Base-by-base conservation (phyloP, 2,888 invertebrate species). In the Cepaea hortensis region DNA sequence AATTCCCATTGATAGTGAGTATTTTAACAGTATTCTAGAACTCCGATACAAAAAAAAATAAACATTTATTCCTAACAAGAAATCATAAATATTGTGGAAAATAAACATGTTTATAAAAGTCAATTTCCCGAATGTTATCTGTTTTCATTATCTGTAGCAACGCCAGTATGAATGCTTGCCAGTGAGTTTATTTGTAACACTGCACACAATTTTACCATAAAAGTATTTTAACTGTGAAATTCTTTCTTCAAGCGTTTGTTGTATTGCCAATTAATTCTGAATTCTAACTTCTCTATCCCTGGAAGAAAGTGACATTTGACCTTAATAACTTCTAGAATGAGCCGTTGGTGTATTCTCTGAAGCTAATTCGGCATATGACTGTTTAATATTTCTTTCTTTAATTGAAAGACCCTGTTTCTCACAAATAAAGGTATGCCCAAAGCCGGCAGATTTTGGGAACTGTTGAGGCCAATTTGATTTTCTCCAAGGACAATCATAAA, bases 331-430 rank as follows among this genome's bases (percentile, higher is more conserved):
- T 70, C 7, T 1, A 46, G 9, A 70, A n/a, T 70, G n/a, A 81
- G 50, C 46, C 48, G 3, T 6, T 35, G 61, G 23, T 35, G 23
- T 35, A 85, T 85, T 85, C 77, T 70, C 3, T 7, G 85, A 46
- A 55, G 85, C 55, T 85, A 85, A 85, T 85, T 23, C n/a, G 55
- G 65, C 85, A 68, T 85, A 85, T 70, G 68, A 70, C 65, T 79
- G 77, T 79, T 85, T 85, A 76, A 55, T 84, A 79, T 85, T 79
- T 85, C 48, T 23, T 15, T 23, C 48, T 65, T 68, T 2, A 61
- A 68, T 61, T 84, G 23, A 75, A 62, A 65, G 23, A 79, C 9
- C 55, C n/a, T 65, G 48, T 79, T 68, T 79, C 15, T 5, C 55
- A 18, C 72, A 50, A 23, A 55, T 81, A 46, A 81, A 70, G 35